phyloP scores from a whole-genome alignment of 2,888 invertebrate genomes.

The Leucophenga montana region DNA sequence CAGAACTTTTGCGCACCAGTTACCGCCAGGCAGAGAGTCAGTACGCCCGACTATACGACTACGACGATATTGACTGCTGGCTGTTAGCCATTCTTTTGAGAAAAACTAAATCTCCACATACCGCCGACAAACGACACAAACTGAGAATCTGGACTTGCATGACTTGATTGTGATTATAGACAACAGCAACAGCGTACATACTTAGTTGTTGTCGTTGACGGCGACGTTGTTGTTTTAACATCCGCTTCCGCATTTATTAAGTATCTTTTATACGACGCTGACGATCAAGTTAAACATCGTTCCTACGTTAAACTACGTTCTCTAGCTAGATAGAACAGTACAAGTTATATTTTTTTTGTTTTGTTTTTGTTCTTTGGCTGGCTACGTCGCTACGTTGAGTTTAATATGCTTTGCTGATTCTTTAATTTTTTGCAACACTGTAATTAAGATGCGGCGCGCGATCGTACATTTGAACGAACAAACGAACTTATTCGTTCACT shows the following conservation, averaged over 20 bases:
- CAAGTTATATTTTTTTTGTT: too few species aligned
- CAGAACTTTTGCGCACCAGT: constrained; percentile 31
- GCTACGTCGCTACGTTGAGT: constrained; percentile 22
- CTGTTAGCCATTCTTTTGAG: not conserved
- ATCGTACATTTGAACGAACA: constrained; percentile 42
- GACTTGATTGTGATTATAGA: constrained; percentile 70
- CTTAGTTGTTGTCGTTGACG: constrained; percentile 24
- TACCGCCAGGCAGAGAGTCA: not conserved
- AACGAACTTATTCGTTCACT: constrained; percentile 28
- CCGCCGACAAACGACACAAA: not conserved
- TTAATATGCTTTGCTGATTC: constrained; percentile 36
- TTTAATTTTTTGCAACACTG: constrained; percentile 51
- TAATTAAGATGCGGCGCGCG: constrained; percentile 67
- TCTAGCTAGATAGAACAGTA: constrained; percentile 56
- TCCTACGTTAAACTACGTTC: constrained; percentile 49
- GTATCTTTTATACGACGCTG: constrained; percentile 51
- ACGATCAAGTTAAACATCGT: constrained; percentile 41
- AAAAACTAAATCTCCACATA: not conserved
- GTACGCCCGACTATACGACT: not conserved
- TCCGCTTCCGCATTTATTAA: constrained; percentile 71
- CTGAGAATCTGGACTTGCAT: constrained; percentile 55
- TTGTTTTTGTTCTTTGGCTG: constrained; percentile 9
- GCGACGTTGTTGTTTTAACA: constrained; percentile 59
- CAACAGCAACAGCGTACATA: constrained; percentile 34
- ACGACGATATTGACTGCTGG: not conserved